These are phyloP conservation scores for Busseola fusca DNA, from an alignment of 2,888 invertebrate genomes.

Conservation along the genomic window DNA sequence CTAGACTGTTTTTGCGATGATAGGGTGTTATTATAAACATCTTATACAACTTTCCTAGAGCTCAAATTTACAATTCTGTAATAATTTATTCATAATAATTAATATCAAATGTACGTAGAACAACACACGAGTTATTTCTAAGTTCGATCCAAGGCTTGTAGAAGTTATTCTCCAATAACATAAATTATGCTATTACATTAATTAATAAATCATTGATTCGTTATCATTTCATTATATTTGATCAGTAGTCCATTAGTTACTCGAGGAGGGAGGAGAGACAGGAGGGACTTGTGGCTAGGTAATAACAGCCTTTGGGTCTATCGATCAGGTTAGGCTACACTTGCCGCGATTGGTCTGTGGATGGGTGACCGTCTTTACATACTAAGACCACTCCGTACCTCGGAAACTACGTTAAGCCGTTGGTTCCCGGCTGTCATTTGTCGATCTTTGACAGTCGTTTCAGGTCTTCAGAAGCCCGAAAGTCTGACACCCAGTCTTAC, in stretches of 20 bases:
- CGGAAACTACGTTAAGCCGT: neutral
- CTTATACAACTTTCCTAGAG: neutral
- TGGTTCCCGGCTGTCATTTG: neutral
- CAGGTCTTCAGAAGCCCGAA: neutral
- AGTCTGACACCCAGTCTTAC: neutral
- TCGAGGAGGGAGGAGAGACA: neutral
- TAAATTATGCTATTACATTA: constrained; percentile 16
- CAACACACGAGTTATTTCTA: constrained; percentile 6
- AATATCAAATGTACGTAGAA: constrained; percentile 15
- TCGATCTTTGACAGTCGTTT: neutral
- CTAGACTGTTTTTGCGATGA: neutral
- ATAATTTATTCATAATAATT: constrained; percentile 24
- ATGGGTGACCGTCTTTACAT: neutral
- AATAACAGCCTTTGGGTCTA: neutral
- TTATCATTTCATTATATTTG: constrained; percentile 25
- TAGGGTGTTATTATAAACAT: neutral
- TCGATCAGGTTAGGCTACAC: neutral
- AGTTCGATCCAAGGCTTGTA: constrained; percentile 12
- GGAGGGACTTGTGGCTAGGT: neutral
- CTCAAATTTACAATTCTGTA: neutral
- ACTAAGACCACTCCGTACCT: neutral
- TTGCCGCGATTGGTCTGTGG: neutral
- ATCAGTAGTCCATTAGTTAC: constrained; percentile 12
- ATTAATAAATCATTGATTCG: neutral
- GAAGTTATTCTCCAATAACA: constrained; percentile 13